Evolutionary conservation across 2,888 invertebrate species (phyloP).

Genomic region (Tanytarsus gracilentus): DNA sequence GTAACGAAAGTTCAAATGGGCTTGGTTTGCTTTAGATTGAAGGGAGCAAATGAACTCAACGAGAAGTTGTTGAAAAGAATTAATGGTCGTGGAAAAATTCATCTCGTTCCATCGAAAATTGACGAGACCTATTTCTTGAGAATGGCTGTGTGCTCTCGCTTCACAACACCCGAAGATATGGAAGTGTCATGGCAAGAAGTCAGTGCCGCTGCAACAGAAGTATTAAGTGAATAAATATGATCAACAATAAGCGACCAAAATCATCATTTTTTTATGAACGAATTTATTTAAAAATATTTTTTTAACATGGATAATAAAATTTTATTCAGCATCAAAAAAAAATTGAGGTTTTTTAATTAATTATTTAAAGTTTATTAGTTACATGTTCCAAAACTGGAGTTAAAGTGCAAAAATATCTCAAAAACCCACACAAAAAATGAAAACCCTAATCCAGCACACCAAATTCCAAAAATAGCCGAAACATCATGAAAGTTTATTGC

Average conservation of each 20-base stretch:
- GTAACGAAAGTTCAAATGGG: conserved; percentile 85
- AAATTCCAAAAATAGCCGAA: too few species aligned
- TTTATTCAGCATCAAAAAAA: conserved; percentile 19
- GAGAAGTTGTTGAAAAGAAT: conserved; percentile 73
- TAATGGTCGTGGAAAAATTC: conserved; percentile 83
- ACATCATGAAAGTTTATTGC: too few species aligned
- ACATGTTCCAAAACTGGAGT: not conserved
- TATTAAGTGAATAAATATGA: conserved; percentile 43
- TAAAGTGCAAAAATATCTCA: not conserved
- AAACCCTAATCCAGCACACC: too few species aligned
- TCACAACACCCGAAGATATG: conserved; percentile 71
- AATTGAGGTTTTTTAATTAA: not conserved
- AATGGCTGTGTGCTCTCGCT: conserved; percentile 82
- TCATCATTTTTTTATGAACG: not conserved
- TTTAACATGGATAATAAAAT: conserved; percentile 26
- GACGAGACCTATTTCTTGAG: conserved; percentile 76
- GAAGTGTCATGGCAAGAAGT: conserved; percentile 81
- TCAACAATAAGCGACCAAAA: conserved; percentile 22
- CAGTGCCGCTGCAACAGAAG: conserved; percentile 60
- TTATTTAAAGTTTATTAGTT: not conserved
- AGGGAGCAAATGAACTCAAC: conserved; percentile 73
- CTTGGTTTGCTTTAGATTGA: conserved; percentile 90
- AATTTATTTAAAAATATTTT: not conserved
- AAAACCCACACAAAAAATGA: too few species aligned
- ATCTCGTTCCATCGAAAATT: conserved; percentile 85